Conservation (phyloP, 2,113 vertebrate genomes). For the Acrocephalus arundinaceus region DNA sequence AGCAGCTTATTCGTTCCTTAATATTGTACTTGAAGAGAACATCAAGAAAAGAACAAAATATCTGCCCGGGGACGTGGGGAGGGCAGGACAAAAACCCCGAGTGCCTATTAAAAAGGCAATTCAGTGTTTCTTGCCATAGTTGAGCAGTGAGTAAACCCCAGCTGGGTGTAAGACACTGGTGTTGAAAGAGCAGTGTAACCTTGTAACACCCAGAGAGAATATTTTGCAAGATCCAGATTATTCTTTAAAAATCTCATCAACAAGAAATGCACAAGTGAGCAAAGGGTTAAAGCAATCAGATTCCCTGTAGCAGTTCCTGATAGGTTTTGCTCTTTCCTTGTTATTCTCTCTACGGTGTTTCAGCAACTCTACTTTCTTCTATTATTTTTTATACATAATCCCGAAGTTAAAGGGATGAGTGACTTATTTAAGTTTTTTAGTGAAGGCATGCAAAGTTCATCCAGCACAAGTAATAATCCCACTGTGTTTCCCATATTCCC, state of each 20-base stretch:
- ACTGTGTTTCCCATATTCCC: neutral
- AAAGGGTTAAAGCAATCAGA: neutral
- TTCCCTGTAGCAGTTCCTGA: neutral
- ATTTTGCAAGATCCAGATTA: neutral
- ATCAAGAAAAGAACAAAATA: neutral
- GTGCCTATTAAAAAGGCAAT: neutral
- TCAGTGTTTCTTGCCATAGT: neutral
- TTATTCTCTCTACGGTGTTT: neutral
- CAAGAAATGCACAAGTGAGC: fast-evolving
- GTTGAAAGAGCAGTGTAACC: neutral
- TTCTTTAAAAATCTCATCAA: neutral
- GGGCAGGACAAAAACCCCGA: fast-evolving
- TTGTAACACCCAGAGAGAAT: neutral
- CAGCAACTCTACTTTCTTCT: neutral
- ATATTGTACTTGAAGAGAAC: neutral
- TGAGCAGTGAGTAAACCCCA: neutral
- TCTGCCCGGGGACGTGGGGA: neutral
- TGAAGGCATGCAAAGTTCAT: neutral
- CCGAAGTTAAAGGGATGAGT: neutral
- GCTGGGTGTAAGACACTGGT: neutral
- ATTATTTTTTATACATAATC: neutral
- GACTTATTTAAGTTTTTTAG: neutral
- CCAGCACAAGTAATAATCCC: neutral
- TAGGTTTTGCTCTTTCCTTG: neutral
- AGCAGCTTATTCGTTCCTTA: fast-evolving